A percentile compares a stretch with the other conserved stretches of the same genome.
Evolutionary conservation across 2,797 vertebrate genomes (phyloP).

Genomic region (Anableps anableps): DNA sequence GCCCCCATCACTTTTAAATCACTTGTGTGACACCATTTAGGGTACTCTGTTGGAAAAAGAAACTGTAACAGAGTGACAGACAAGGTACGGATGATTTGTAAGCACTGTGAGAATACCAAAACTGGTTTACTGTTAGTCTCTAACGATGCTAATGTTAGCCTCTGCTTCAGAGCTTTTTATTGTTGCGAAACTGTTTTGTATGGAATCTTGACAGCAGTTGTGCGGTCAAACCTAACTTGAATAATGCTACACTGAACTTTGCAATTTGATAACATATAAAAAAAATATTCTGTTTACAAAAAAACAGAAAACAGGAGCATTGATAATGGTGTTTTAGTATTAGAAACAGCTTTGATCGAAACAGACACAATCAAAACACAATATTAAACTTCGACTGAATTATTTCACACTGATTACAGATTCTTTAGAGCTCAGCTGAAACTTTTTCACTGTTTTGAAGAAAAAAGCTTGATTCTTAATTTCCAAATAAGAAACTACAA

Average conservation of each 20-base stretch:
- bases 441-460: neutral
- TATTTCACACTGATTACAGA: neutral
- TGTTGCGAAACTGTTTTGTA: neutral
- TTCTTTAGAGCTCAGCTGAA: neutral
- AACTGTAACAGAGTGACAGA: neutral
- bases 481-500: neutral
- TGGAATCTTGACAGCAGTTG: neutral
- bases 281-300: neutral
- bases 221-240: neutral
- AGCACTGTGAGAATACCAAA: neutral
- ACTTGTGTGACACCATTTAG: neutral
- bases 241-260: neutral
- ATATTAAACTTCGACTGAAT: neutral
- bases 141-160: neutral
- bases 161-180: neutral
- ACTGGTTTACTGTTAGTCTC: neutral
- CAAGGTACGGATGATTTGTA: neutral
- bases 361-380: neutral
- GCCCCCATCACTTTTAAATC: neutral
- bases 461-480: neutral
- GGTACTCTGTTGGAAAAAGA: neutral
- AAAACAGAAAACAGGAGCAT: neutral
- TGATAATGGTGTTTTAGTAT: neutral
- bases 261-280: neutral
- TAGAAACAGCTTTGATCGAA: neutral